These are phyloP conservation scores for Apamea monoglypha DNA, from an alignment of 2,888 invertebrate species.

Conservation along the genomic window DNA sequence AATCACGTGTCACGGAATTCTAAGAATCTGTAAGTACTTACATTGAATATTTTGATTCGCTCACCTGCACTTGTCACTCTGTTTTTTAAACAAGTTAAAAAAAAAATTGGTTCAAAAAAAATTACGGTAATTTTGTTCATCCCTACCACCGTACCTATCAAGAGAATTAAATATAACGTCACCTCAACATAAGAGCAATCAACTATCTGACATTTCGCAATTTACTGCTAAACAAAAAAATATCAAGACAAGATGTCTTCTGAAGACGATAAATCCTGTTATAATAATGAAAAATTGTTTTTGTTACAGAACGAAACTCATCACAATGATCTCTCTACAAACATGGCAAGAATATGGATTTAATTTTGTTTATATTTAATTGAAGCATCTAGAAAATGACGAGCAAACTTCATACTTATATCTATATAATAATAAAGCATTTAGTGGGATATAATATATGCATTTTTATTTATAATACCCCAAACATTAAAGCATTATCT, in stretches of 20 bases:
- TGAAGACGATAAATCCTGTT: neutral
- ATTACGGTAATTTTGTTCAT: neutral
- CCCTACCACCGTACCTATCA: no score
- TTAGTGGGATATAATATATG: constrained; percentile 68
- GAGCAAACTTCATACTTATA: constrained; percentile 70
- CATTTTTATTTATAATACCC: constrained; percentile 44
- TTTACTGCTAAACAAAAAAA: neutral
- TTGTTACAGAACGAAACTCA: constrained; percentile 54
- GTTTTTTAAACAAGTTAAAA: neutral
- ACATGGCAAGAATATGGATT: constrained; percentile 64
- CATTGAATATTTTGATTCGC: neutral
- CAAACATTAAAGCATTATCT: neutral
- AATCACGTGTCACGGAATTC: constrained; percentile 35
- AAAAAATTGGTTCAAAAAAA: neutral
- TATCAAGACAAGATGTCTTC: neutral
- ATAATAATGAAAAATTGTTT: constrained; percentile 15
- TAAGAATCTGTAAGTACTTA: constrained; percentile 51
- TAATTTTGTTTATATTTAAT: constrained; percentile 57
- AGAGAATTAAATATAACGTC: neutral
- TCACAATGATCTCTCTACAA: constrained; percentile 63
- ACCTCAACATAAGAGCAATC: neutral
- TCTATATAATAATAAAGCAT: constrained; percentile 71
- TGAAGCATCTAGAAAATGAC: constrained; percentile 72
- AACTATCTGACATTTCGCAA: neutral
- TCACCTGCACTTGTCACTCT: neutral